Evolutionary conservation across 2,888 invertebrate genomes (phyloP).

Genomic region (Agonopterix heracliana): DNA sequence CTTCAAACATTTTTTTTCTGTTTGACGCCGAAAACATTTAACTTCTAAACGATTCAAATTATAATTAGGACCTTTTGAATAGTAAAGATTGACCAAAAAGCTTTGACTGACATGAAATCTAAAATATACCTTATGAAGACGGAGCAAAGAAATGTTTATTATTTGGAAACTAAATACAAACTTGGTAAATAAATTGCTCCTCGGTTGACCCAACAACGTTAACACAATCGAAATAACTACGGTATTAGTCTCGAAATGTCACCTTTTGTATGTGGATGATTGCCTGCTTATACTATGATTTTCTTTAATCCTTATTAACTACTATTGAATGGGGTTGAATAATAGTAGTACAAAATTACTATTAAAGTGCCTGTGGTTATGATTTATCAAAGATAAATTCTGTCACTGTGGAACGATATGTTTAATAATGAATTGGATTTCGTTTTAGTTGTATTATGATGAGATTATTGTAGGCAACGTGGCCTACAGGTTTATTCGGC

Average conservation of each 20-base stretch:
- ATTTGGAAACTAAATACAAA: background rate
- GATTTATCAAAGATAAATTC: slow-evolving; percentile 47
- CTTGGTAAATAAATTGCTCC: slow-evolving; percentile 22
- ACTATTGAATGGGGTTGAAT: slow-evolving; percentile 21
- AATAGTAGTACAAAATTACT: slow-evolving; percentile 23
- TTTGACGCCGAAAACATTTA: slow-evolving; percentile 70
- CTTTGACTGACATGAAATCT: slow-evolving; percentile 1
- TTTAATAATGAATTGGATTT: background rate
- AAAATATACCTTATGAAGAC: slow-evolving; percentile 5
- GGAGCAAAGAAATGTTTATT: slow-evolving; percentile 2
- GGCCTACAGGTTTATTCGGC: too few relatives aligned
- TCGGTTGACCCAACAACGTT: slow-evolving; percentile 44
- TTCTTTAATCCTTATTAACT: slow-evolving; percentile 36
- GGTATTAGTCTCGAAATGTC: slow-evolving; percentile 66
- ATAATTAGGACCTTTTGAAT: slow-evolving; percentile 68
- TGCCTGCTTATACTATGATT: slow-evolving; percentile 32
- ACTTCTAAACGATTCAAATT: slow-evolving; percentile 71
- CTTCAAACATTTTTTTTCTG: slow-evolving; percentile 64
- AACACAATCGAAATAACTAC: slow-evolving; percentile 56
- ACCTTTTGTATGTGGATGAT: slow-evolving; percentile 49
- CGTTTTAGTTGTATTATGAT: too few relatives aligned
- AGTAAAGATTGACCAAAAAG: slow-evolving; percentile 23
- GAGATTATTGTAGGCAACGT: too few relatives aligned
- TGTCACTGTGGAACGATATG: background rate
- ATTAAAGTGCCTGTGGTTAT: slow-evolving; percentile 30